phyloP scores from a whole-genome alignment of 2,888 invertebrate species.

The Mythimna pallens region DNA sequence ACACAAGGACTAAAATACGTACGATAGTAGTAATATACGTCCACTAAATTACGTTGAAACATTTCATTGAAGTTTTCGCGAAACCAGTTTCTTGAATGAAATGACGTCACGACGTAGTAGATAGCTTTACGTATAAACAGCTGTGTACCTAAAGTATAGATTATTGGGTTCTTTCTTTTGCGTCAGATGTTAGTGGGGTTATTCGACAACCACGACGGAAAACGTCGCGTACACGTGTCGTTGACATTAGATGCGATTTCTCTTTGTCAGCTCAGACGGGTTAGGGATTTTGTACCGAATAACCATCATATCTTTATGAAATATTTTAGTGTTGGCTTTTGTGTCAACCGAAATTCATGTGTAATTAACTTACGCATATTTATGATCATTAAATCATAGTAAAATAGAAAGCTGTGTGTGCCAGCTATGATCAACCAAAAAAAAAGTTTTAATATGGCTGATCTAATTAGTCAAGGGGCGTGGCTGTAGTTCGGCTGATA shows the following conservation, averaged over 20 bases:
- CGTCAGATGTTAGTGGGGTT: slow-evolving; percentile 78
- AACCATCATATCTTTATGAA: background rate
- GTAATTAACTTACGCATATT: background rate
- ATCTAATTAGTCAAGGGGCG: no score
- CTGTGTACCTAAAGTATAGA: slow-evolving; percentile 72
- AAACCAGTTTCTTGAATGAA: slow-evolving; percentile 83
- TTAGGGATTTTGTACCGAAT: slow-evolving; percentile 5
- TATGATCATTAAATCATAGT: no score
- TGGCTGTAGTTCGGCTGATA: no score
- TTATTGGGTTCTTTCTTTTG: slow-evolving; percentile 86
- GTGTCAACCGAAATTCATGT: background rate
- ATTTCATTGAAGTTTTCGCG: slow-evolving; percentile 79
- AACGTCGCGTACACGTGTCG: slow-evolving; percentile 47
- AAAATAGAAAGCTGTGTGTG: no score
- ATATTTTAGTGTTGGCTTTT: background rate
- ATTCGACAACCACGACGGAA: slow-evolving; percentile 59
- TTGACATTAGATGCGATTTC: background rate
- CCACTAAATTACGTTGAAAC: slow-evolving; percentile 60
- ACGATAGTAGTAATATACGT: slow-evolving; percentile 59
- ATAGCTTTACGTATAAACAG: slow-evolving; percentile 66
- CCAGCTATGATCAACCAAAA: no score
- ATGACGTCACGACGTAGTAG: slow-evolving; percentile 83
- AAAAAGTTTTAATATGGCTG: no score
- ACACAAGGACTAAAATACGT: slow-evolving; percentile 58
- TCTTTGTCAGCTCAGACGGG: background rate